These are phyloP conservation scores for Drosophila glabriapex DNA, from an alignment of 2,888 invertebrate species.

Conservation along the genomic window DNA sequence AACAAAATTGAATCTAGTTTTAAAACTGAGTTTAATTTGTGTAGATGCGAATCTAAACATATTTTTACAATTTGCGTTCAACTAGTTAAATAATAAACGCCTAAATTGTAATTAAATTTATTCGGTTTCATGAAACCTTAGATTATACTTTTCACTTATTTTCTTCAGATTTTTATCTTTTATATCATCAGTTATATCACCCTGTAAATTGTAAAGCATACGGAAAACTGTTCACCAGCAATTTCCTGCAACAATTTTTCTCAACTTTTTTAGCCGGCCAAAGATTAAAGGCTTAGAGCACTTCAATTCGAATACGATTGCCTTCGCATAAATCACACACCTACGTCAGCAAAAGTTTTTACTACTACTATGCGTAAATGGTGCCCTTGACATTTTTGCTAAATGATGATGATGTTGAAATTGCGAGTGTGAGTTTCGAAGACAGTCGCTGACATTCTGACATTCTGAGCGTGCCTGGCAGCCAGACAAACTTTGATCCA, in stretches of 20 bases:
- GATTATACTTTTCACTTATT: no score
- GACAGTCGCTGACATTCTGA: slow-evolving; percentile 60
- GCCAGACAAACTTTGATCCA: slow-evolving; percentile 48
- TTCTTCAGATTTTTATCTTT: background rate
- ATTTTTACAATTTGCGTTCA: background rate
- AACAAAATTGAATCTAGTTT: background rate
- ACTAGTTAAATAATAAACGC: background rate
- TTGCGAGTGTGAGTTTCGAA: slow-evolving; percentile 25
- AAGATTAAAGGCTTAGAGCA: slow-evolving; percentile 65
- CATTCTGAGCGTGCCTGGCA: slow-evolving; percentile 52
- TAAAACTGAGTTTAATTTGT: background rate
- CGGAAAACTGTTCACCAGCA: slow-evolving; percentile 57
- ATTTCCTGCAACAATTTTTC: slow-evolving; percentile 64
- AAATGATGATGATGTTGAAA: slow-evolving; percentile 56
- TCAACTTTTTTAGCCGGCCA: slow-evolving; percentile 59
- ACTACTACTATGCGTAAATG: slow-evolving; percentile 12
- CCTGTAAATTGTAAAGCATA: slow-evolving; percentile 34
- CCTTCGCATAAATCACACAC: slow-evolving; percentile 64
- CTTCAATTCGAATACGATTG: slow-evolving; percentile 66
- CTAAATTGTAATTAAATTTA: background rate
- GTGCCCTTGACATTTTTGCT: slow-evolving; percentile 56
- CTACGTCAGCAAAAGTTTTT: slow-evolving; percentile 46
- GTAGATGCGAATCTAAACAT: background rate
- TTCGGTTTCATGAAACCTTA: background rate
- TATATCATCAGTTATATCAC: background rate